Percentiles rank a stretch among this genome's conserved stretches.
These are phyloP conservation scores for Astatotilapia flaviijosephi DNA, from an alignment of 2,113 vertebrate species.

Conservation along the genomic window DNA sequence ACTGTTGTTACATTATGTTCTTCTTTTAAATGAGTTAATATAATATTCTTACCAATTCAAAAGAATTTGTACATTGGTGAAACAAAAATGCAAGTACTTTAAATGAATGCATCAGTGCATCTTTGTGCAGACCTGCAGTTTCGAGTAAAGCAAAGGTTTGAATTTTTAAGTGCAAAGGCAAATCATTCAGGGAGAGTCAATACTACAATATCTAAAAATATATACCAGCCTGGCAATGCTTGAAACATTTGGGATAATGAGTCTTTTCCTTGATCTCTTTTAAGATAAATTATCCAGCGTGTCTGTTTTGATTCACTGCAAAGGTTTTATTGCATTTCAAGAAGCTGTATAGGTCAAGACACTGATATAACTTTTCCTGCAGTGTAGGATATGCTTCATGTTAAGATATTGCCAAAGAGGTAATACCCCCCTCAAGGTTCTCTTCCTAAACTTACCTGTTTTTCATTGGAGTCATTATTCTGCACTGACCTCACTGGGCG, in stretches of 20 bases:
- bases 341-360: conserved; percentile 12
- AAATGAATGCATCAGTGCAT: not conserved
- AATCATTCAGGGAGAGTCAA: not conserved
- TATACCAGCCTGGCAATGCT: not conserved
- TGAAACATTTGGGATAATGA: not conserved
- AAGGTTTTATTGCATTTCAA: not conserved
- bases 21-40: not conserved
- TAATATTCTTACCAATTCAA: not conserved
- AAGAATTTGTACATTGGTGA: not conserved
- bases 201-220: not conserved
- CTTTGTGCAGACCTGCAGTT: not conserved
- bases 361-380: not conserved
- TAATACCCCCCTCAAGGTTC: conserved; percentile 1
- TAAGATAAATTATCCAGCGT: not conserved
- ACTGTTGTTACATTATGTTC: not conserved
- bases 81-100: not conserved
- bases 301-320: not conserved
- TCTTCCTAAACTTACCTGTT: conserved; percentile 19
- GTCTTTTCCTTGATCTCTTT: not conserved
- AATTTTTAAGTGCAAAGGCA: not conserved
- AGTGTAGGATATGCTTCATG: conserved; percentile 3
- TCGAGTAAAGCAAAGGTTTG: not conserved
- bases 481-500: not conserved
- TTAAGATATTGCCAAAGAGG: conserved; percentile 28
- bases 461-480: not conserved